Evolutionary conservation across 2,888 invertebrate genomes (phyloP), one percentile per base, ranked within the genome.

Genomic region (Yponomeuta evonymella): DNA sequence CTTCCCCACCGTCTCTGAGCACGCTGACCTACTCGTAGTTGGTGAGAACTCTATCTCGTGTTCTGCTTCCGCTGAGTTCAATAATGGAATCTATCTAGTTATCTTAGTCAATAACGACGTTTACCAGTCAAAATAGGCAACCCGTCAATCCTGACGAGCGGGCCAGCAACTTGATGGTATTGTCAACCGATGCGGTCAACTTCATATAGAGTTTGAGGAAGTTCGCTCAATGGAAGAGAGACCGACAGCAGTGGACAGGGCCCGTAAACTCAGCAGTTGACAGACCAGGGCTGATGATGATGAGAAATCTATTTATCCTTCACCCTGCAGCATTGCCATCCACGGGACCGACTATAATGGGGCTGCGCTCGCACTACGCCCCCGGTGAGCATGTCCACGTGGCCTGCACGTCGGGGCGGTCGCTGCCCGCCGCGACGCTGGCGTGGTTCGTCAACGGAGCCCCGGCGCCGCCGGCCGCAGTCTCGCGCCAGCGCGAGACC

Each of bases 401-500:
- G 75, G 96, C 95, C 87, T 97, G 97, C 89, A 95, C 95, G 33
- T 96, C 96, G 70, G 95, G 94, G 33, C 93, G 94, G 75, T 96
- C 96, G 65, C 95, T 95, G 79, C 96, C 96, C 9, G 94, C 96
- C 6, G 95, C 95, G 73, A 93, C 94, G 78, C 94, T 97, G 74
- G 94, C 94, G 76, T 97, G 97, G 97, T 95, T 95, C 92, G 95
- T 97, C 86, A 97, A 97, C 86, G 96, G 95, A 67, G 95, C 96
- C 79, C 95, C 94, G 79, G 93, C 93, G 67, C 90, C 93, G 71
- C 79, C 87, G 48, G 81, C 83, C 30, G 82, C 89, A 69, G 75
- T 93, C 73, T 77, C 79, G 11, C 82, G 90, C 10, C 86, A 90
- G 2, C 86, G 90, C 2, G 15, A 9, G 29, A n/a, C 23, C 84